phyloP scores from a whole-genome alignment of 2,888 invertebrate species.

The Galerucella pusilla region DNA sequence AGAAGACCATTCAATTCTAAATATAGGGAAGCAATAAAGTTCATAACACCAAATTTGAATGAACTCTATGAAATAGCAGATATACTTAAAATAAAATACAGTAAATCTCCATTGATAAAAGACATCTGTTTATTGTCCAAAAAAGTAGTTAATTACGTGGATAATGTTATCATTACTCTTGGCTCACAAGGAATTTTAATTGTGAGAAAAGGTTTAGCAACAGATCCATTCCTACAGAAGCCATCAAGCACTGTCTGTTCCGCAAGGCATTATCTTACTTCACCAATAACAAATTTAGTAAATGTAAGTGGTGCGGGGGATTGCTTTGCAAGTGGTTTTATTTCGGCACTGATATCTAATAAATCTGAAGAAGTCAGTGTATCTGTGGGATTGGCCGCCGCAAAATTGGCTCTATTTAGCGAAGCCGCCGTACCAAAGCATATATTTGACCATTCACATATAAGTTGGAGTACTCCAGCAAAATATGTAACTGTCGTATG shows the following conservation, averaged over 20 bases:
- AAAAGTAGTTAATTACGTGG: conserved; percentile 66
- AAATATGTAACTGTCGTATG: conserved; percentile 37
- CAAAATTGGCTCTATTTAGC: conserved; percentile 70
- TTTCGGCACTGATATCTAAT: conserved; percentile 71
- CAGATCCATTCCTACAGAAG: conserved; percentile 52
- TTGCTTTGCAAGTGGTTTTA: conserved; percentile 78
- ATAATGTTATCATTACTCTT: conserved; percentile 73
- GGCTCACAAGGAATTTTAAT: conserved; percentile 72
- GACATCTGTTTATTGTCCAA: conserved; percentile 59
- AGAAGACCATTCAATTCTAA: conserved; percentile 73
- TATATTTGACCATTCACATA: conserved; percentile 45
- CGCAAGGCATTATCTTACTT: conserved; percentile 65
- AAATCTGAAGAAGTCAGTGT: conserved; percentile 71
- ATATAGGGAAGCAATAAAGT: conserved; percentile 66
- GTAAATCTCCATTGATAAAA: conserved; percentile 54
- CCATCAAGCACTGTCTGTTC: conserved; percentile 36
- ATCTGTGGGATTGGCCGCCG: conserved; percentile 72
- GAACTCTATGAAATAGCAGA: conserved; percentile 79
- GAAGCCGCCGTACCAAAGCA: conserved; percentile 69
- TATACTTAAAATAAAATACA: conserved; percentile 60
- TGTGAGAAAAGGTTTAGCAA: conserved; percentile 59
- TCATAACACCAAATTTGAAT: conserved; percentile 83
- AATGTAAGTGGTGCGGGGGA: conserved; percentile 90
- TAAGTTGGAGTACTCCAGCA: conserved; percentile 45
- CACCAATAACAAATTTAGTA: conserved; percentile 65